A percentile compares a stretch with the other conserved stretches of the same genome.
These are phyloP conservation scores for Eurytoma adleriae DNA, from an alignment of 2,888 invertebrate genomes.

Conservation along the genomic window DNA sequence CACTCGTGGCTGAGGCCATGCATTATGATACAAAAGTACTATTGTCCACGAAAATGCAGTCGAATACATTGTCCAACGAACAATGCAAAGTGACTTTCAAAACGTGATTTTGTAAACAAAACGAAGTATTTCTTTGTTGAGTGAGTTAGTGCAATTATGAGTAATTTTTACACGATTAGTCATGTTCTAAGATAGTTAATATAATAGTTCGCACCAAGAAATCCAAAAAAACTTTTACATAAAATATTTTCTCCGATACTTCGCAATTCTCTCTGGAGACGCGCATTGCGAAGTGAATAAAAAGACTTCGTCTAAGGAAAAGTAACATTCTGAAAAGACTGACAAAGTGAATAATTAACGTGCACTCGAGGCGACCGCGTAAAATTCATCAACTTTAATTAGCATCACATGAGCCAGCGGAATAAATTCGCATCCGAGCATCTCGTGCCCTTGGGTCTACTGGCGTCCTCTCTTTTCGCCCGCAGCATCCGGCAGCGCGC, in stretches of 20 bases:
- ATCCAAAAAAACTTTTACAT: too few species aligned
- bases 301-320: background rate
- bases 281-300: too few species aligned
- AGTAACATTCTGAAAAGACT: background rate
- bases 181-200: too few species aligned
- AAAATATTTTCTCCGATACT: too few species aligned
- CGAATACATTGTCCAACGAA: background rate
- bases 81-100: too few species aligned
- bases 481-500: constrained; percentile 34
- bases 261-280: too few species aligned
- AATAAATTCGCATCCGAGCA: constrained; percentile 3
- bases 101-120: too few species aligned
- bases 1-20: constrained; percentile 41
- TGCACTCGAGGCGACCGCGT: background rate
- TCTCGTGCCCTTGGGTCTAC: background rate
- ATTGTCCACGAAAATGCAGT: background rate
- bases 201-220: too few species aligned
- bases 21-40: constrained; percentile 56
- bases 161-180: too few species aligned
- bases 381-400: background rate
- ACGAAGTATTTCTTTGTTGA: too few species aligned
- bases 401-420: background rate
- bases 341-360: background rate
- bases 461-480: constrained; percentile 23
- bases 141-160: too few species aligned